Conservation (phyloP, 2,113 vertebrate genomes). For the Gila orcuttii region DNA sequence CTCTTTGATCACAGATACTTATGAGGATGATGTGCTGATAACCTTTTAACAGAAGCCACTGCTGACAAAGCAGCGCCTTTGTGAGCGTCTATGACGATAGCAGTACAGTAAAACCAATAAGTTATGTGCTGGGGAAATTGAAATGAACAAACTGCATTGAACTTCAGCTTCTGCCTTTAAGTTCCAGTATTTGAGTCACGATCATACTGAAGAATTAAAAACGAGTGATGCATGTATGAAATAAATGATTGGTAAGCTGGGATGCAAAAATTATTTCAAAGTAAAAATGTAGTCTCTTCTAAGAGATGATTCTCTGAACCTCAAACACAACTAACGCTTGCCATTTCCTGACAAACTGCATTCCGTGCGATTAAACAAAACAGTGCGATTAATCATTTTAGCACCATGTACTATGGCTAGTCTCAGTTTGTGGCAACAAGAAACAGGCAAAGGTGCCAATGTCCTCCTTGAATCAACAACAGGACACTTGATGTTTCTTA, state of each 20-base stretch:
- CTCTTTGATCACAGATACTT: constrained; percentile 3
- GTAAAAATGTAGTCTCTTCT: background rate
- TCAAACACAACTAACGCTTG: background rate
- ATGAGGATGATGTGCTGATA: background rate
- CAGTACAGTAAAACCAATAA: background rate
- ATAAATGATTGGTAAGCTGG: background rate
- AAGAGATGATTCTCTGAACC: background rate
- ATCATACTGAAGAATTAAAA: background rate
- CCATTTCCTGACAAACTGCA: background rate
- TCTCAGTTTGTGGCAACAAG: background rate
- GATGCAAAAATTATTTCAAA: background rate
- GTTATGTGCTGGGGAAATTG: background rate
- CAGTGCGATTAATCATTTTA: background rate
- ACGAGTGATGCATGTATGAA: background rate
- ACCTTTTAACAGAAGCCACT: constrained; percentile 18
- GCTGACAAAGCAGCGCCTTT: constrained; percentile 14
- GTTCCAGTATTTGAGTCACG: background rate
- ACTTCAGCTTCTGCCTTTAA: background rate
- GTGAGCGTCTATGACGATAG: background rate
- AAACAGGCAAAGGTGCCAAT: background rate
- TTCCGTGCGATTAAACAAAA: background rate
- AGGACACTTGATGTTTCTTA: constrained; percentile 32
- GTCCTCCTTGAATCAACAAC: background rate
- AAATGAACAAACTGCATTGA: background rate
- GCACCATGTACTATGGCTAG: background rate